Evolutionary conservation across 1,140 invertebrate genomes (phyloP).

Genomic region (Orchestia grillus): DNA sequence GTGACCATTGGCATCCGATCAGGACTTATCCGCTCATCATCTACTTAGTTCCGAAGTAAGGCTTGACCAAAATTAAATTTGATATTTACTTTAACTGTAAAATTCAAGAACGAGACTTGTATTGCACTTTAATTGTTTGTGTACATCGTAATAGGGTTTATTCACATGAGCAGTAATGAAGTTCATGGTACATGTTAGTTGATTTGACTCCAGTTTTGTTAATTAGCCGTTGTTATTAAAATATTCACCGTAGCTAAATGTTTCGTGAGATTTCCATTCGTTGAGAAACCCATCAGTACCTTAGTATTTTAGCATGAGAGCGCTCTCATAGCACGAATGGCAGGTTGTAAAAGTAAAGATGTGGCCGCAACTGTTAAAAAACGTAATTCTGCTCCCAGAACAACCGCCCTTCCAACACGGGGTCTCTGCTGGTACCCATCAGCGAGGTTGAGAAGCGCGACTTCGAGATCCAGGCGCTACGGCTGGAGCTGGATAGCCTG

Average conservation of each 20-base stretch:
- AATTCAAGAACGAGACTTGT: neutral
- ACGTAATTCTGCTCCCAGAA: neutral
- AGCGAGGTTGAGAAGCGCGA: conserved; percentile 79
- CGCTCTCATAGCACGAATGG: neutral
- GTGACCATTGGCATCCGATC: neutral
- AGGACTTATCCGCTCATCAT: neutral
- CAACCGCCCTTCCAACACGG: neutral
- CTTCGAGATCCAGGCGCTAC: conserved; percentile 77
- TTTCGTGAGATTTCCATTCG: no score
- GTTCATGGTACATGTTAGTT: no score
- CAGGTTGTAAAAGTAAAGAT: neutral
- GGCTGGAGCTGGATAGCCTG: conserved; percentile 76
- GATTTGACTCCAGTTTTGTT: no score
- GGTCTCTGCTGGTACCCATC: conserved; percentile 72
- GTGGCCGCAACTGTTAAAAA: neutral
- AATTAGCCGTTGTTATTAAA: no score
- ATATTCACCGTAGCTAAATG: no score
- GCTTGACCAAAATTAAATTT: neutral
- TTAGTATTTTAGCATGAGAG: neutral
- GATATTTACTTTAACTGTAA: neutral
- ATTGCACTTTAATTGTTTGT: no score
- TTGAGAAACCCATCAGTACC: no score
- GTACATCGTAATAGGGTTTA: no score
- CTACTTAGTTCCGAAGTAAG: neutral
- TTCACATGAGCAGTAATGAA: no score